Evolutionary conservation across 2,113 vertebrate genomes (phyloP), one percentile per base, ranked within the genome.

Genomic region (Nothoprocta perdicaria): DNA sequence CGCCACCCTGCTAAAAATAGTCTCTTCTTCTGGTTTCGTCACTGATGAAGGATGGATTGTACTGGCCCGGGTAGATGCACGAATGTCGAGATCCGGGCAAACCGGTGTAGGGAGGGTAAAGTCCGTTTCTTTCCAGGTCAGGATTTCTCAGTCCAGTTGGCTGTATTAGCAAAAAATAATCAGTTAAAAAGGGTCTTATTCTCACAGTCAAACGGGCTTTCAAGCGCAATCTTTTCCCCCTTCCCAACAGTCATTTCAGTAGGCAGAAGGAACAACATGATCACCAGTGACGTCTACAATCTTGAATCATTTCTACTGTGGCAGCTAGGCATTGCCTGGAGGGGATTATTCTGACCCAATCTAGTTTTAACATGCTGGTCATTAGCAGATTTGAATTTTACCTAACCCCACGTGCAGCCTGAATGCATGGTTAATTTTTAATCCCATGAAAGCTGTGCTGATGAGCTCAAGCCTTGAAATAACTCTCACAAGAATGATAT

Each of bases 1-100:
- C 65, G 82, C 65, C 48, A 40, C 52, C 26, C 48, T 9, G 24
- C 98, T 98, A 99, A 94, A 99, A 99, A 96, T 99, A 99, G 97
- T 99, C 99, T 96, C 99, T 98, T 92, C 99, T 98, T 75, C 99
- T 97, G 83, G 98, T 98, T 95, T 99, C 99, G 0, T 99, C 99
- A n/a, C 98, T 98, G 92, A 98, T 98, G 94, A 99, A 99, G 69
- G 99, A 99, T 0, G 99, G 99, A 96, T 99, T 99, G 97, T 98
- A 99, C 91, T 99, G 98, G 80, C 99, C 99, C 0, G 99, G 99
- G 91, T 99, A 99, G 95, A 99, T 99, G 96, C 99, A 99, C 2
- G 99, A 99, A 91, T 99, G 99, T 66, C 99, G 98, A 14, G 99
- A 99, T 22, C 99, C 99, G 3, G 99, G 99, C 78, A 99, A 96